Conservation (phyloP, 2,113 vertebrate genomes). For the Accipiter cooperii region DNA sequence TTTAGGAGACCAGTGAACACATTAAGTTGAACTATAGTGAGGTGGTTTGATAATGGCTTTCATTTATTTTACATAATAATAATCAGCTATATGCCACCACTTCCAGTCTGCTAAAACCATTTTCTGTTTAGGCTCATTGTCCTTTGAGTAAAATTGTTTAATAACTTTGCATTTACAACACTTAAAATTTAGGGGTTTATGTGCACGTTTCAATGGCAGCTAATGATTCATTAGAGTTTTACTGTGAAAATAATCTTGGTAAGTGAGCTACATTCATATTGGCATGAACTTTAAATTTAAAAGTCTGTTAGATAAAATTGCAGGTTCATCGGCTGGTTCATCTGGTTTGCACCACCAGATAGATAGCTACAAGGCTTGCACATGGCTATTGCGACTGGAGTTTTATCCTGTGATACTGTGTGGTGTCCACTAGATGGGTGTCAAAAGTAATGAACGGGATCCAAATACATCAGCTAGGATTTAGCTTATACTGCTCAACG, state of each 20-base stretch:
- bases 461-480: too few species aligned
- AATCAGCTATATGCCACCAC: neutral
- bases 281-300: neutral
- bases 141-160: neutral
- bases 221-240: neutral
- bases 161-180: neutral
- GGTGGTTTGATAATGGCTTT: neutral
- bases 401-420: too few species aligned
- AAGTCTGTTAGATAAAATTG: too few species aligned
- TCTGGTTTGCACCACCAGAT: too few species aligned
- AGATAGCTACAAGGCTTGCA: too few species aligned
- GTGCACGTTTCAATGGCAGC: rapidly evolving
- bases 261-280: neutral
- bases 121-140: neutral
- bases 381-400: too few species aligned
- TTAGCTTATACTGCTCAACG: too few species aligned
- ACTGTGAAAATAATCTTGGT: neutral
- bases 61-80: neutral
- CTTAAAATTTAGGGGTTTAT: neutral
- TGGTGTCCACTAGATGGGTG: too few species aligned
- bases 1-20: neutral
- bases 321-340: too few species aligned
- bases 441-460: too few species aligned
- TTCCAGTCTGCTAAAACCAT: neutral
- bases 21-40: neutral